Conservation (phyloP, 2,797 vertebrate species). For the Anabas testudineus region DNA sequence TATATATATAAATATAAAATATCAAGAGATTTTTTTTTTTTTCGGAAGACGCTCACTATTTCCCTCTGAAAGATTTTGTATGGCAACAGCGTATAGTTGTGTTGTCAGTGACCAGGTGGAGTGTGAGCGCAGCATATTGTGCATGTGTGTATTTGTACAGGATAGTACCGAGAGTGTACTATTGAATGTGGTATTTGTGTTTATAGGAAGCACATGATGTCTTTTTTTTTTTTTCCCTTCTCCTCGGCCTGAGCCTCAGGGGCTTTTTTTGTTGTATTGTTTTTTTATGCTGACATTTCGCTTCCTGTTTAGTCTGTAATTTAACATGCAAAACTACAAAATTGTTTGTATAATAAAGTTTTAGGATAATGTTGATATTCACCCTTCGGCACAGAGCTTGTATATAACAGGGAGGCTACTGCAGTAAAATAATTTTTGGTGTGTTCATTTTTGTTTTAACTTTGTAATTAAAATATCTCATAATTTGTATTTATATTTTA, state of each 20-base stretch:
- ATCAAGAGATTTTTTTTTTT: slow-evolving; percentile 61
- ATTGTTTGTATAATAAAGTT: slow-evolving; percentile 94
- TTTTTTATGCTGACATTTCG: slow-evolving; percentile 63
- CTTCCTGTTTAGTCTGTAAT: slow-evolving; percentile 87
- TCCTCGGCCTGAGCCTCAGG: slow-evolving; percentile 76
- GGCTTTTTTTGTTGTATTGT: slow-evolving; percentile 72
- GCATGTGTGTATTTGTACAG: slow-evolving; percentile 86
- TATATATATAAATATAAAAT: slow-evolving; percentile 54
- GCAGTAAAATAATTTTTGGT: slow-evolving; percentile 90
- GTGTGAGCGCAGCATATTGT: slow-evolving; percentile 74
- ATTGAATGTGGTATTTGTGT: slow-evolving; percentile 92
- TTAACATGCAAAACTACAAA: slow-evolving; percentile 91
- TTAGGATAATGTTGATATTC: slow-evolving; percentile 88
- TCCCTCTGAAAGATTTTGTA: slow-evolving; percentile 67
- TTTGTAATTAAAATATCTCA: slow-evolving; percentile 99
- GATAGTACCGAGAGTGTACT: slow-evolving; percentile 89
- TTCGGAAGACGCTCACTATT: slow-evolving; percentile 75
- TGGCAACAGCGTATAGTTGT: slow-evolving; percentile 46
- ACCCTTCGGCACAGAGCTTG: slow-evolving; percentile 89
- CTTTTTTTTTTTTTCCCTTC: slow-evolving; percentile 41
- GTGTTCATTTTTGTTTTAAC: slow-evolving; percentile 97
- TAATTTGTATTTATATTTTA: slow-evolving; percentile 99
- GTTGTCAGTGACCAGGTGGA: slow-evolving; percentile 52
- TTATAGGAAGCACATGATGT: slow-evolving; percentile 85
- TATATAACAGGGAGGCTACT: slow-evolving; percentile 90